These are phyloP conservation scores for Morone chrysops DNA, from an alignment of 2,113 vertebrate species.

Conservation along the genomic window DNA sequence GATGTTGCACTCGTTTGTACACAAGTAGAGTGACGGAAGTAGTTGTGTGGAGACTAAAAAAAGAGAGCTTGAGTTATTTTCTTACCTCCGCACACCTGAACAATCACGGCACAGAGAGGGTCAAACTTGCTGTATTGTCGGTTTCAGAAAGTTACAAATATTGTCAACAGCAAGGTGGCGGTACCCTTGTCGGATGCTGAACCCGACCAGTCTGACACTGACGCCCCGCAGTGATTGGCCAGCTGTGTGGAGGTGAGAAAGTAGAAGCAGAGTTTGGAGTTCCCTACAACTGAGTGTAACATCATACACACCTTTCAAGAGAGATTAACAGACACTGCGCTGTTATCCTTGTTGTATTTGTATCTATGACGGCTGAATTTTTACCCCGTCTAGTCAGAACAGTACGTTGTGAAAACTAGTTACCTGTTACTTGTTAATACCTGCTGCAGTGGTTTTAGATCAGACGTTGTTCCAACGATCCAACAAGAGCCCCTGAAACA, in stretches of 20 bases:
- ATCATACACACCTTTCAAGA: not conserved
- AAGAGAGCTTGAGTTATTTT: not conserved
- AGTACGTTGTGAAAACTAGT: too few species aligned
- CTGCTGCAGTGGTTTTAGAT: too few species aligned
- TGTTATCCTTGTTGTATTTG: too few species aligned
- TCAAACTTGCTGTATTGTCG: not conserved
- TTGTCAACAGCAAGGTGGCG: not conserved
- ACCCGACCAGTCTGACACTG: too few species aligned
- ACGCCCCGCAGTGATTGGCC: too few species aligned
- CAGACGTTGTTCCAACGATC: not conserved
- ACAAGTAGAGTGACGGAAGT: not conserved
- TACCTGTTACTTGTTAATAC: too few species aligned
- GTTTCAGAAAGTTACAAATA: conserved; percentile 9
- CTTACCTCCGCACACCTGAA: not conserved
- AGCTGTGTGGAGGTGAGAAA: not conserved
- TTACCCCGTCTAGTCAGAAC: too few species aligned
- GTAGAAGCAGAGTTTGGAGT: too few species aligned
- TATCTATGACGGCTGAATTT: too few species aligned
- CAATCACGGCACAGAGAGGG: not conserved
- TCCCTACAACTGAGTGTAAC: not conserved
- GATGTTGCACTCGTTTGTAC: conserved; percentile 14
- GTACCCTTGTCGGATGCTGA: too few species aligned
- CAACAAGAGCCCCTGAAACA: not conserved
- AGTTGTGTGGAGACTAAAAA: not conserved
- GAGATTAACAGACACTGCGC: not conserved